phyloP scores from a whole-genome alignment of 1,140 invertebrate genomes.

The Drosophila bifasciata region DNA sequence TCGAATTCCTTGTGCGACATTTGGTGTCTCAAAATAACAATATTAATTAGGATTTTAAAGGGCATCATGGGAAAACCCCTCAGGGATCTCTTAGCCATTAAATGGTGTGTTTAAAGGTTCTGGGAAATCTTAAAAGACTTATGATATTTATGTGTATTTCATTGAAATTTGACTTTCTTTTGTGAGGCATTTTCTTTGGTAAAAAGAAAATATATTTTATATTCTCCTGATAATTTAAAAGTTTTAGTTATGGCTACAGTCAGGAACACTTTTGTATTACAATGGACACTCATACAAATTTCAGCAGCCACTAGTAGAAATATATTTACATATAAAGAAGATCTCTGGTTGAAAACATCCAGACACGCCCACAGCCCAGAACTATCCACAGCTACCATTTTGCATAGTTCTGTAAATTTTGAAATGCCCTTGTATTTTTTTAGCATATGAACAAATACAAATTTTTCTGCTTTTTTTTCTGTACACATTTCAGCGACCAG shows the following conservation, averaged over 20 bases:
- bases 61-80: conserved; percentile 18
- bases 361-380: conserved; percentile 31
- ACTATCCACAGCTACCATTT: conserved; percentile 5
- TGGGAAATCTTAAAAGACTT: conserved; percentile 16
- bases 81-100: conserved; percentile 31
- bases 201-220: conserved; percentile 7
- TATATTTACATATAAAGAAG: conserved; percentile 23
- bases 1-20: conserved; percentile 58
- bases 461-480: conserved; percentile 23
- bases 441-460: too few species aligned
- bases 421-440: conserved; percentile 50
- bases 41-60: conserved; percentile 53
- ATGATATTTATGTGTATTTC: conserved; percentile 7
- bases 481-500: conserved; percentile 27
- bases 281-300: conserved; percentile 47
- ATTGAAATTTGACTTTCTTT: not conserved
- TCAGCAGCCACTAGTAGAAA: conserved; percentile 51
- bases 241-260: conserved; percentile 10
- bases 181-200: not conserved
- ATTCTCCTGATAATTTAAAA: not conserved
- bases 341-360: conserved; percentile 27
- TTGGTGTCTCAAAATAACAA: conserved; percentile 53
- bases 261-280: conserved; percentile 42
- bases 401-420: conserved; percentile 58
- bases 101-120: conserved; percentile 2